These are phyloP conservation scores for Microtus agrestis DNA, from an alignment of 2,797 vertebrate genomes.

Conservation along the genomic window DNA sequence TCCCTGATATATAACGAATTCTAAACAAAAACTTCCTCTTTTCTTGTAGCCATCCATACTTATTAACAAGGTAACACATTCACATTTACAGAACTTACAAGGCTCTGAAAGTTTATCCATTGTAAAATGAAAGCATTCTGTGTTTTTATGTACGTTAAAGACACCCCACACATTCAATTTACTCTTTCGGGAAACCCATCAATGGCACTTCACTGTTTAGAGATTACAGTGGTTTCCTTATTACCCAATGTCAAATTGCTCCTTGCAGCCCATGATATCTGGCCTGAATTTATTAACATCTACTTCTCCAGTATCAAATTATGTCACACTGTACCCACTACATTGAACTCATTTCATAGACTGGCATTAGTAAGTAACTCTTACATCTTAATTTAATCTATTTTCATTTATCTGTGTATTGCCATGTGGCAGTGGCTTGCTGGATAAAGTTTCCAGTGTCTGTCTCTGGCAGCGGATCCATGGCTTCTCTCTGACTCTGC, in stretches of 20 bases:
- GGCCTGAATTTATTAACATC: neutral
- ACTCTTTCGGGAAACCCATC: neutral
- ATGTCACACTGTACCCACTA: neutral
- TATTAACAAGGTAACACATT: neutral
- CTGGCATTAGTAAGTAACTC: neutral
- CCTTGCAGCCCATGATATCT: neutral
- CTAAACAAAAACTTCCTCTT: slow-evolving; percentile 1
- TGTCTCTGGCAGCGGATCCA: too few relatives aligned
- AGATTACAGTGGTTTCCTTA: neutral
- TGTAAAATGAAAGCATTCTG: neutral
- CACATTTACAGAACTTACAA: slow-evolving; percentile 10
- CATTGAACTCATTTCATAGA: neutral
- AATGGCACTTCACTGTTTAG: neutral
- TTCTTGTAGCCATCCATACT: neutral
- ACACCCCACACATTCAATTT: too few relatives aligned
- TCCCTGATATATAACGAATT: neutral
- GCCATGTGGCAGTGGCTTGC: too few relatives aligned
- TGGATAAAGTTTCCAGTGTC: too few relatives aligned
- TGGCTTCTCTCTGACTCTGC: too few relatives aligned
- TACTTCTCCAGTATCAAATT: neutral
- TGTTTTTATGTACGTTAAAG: neutral
- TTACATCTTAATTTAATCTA: too few relatives aligned
- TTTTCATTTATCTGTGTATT: too few relatives aligned
- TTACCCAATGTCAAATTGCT: neutral
- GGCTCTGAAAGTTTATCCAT: neutral